Percentiles rank a stretch among this genome's conserved stretches.
These are phyloP conservation scores for Esox niger DNA, from an alignment of 2,113 vertebrate species.

Conservation along the genomic window DNA sequence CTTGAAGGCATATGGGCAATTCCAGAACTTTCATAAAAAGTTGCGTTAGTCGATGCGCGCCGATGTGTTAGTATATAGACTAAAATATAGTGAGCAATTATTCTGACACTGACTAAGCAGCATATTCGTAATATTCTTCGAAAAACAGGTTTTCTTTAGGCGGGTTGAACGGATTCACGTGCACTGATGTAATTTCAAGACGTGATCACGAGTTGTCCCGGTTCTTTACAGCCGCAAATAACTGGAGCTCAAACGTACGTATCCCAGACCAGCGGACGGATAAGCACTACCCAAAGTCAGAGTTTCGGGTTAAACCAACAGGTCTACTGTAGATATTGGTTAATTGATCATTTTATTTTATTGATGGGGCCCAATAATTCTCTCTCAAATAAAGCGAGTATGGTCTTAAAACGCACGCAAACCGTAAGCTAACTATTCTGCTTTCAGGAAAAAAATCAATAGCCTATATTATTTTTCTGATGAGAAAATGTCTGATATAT, in stretches of 20 bases:
- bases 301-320: conserved; percentile 59
- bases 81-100: background rate
- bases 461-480: background rate
- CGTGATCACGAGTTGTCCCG: conserved; percentile 64
- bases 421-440: background rate
- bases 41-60: no score
- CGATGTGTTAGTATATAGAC: no score
- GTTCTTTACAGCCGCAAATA: conserved; percentile 69
- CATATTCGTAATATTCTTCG: no score
- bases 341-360: background rate
- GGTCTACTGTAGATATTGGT: background rate
- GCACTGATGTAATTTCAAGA: conserved; percentile 59
- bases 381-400: background rate
- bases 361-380: background rate
- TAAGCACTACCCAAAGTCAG: conserved; percentile 49
- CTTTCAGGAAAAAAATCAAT: background rate
- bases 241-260: conserved; percentile 28
- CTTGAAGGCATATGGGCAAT: no score
- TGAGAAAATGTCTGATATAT: background rate
- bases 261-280: background rate
- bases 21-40: no score
- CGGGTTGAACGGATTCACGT: conserved; percentile 27
- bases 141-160: conserved; percentile 18
- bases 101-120: background rate
- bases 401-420: background rate